Conservation (phyloP, 2,797 vertebrate genomes). For the Characodon lateralis region DNA sequence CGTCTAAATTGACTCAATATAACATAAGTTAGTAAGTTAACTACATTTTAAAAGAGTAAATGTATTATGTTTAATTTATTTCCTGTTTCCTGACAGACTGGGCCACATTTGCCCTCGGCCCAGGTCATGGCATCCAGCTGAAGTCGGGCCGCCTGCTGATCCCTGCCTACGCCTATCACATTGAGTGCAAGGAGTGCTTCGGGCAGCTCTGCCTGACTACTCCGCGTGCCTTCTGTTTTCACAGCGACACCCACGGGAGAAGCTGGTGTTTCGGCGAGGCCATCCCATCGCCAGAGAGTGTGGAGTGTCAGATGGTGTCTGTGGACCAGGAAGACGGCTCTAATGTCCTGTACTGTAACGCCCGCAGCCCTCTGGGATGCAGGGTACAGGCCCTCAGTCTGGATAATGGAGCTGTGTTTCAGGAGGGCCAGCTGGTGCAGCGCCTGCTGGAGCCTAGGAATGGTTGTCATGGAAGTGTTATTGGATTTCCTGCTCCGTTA, state of each 20-base stretch:
- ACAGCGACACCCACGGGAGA: conserved; percentile 90
- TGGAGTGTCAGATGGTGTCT: conserved; percentile 93
- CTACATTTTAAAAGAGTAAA: neutral
- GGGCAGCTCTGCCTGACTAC: conserved; percentile 89
- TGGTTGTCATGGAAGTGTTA: conserved; percentile 91
- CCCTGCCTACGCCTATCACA: conserved; percentile 92
- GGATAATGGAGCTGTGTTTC: conserved; percentile 86
- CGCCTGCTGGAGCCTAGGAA: conserved; percentile 86
- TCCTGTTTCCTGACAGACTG: conserved; percentile 81
- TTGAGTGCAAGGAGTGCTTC: conserved; percentile 90
- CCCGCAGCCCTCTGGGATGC: conserved; percentile 89
- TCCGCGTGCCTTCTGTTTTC: conserved; percentile 89
- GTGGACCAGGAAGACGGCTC: conserved; percentile 87
- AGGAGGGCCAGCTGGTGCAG: conserved; percentile 87
- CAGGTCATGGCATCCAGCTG: conserved; percentile 92
- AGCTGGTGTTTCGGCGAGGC: conserved; percentile 87
- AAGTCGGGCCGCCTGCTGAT: conserved; percentile 90
- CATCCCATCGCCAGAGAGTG: conserved; percentile 86
- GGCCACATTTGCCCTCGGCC: conserved; percentile 94
- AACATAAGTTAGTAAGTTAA: neutral
- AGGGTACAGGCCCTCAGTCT: conserved; percentile 91
- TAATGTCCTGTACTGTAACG: conserved; percentile 90
- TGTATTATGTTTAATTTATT: neutral
- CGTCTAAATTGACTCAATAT: neutral
- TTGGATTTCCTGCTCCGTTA: conserved; percentile 87